These are phyloP conservation scores for Aporophyla lueneburgensis DNA, from an alignment of 2,888 invertebrate species.

Conservation along the genomic window DNA sequence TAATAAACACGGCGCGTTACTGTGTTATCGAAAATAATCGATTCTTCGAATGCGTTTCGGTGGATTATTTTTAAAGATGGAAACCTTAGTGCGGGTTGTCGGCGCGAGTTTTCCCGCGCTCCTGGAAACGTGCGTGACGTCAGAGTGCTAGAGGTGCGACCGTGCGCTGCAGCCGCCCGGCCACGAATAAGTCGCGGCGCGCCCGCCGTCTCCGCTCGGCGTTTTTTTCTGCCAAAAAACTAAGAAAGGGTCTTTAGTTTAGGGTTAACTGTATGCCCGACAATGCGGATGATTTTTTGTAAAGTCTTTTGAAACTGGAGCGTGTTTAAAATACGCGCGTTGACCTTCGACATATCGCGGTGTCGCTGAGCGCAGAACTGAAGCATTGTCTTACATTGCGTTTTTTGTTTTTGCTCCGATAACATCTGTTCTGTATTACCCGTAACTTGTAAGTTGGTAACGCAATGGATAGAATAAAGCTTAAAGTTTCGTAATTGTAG, in stretches of 20 bases:
- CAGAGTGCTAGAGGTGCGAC: constrained; percentile 76
- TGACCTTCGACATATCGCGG: constrained; percentile 74
- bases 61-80: constrained; percentile 70
- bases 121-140: constrained; percentile 78
- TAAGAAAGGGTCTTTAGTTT: constrained; percentile 85
- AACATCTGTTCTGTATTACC: constrained; percentile 55
- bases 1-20: constrained; percentile 83
- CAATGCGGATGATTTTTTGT: constrained; percentile 78
- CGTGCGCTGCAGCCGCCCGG: constrained; percentile 86
- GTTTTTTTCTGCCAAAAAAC: constrained; percentile 88
- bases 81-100: constrained; percentile 65
- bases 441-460: constrained; percentile 36
- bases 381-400: constrained; percentile 67
- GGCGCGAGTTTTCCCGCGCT: constrained; percentile 87
- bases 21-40: constrained; percentile 79
- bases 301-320: constrained; percentile 72
- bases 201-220: constrained; percentile 75
- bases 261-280: constrained; percentile 86
- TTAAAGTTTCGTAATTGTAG: constrained; percentile 44
- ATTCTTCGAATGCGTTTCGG: constrained; percentile 72
- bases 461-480: constrained; percentile 52
- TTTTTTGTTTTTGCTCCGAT: constrained; percentile 70
- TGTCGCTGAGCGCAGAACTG: constrained; percentile 52
- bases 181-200: constrained; percentile 83
- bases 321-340: constrained; percentile 69